These are phyloP conservation scores for Phania funesta DNA, from an alignment of 2,888 invertebrate species.

Conservation along the genomic window DNA sequence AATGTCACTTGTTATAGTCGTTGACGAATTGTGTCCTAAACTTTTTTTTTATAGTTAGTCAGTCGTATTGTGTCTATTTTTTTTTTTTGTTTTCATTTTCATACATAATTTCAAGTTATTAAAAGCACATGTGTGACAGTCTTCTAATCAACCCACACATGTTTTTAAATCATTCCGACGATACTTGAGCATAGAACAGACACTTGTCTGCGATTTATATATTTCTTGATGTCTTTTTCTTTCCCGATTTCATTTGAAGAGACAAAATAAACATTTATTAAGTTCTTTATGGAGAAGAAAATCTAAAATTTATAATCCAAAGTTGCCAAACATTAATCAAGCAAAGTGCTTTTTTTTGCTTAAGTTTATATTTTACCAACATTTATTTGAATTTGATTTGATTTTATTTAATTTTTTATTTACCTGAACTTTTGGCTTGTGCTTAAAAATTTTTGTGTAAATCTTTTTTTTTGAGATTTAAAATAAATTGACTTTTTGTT, in stretches of 20 bases:
- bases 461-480: conserved; percentile 33
- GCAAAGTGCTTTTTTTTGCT: conserved; percentile 55
- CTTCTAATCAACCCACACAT: conserved; percentile 2
- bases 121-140: conserved; percentile 23
- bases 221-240: background rate
- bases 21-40: conserved; percentile 72
- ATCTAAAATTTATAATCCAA: conserved; percentile 65
- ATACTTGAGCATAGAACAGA: conserved; percentile 31
- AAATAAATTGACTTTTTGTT: conserved; percentile 60
- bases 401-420: conserved; percentile 63
- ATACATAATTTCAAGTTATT: conserved; percentile 42
- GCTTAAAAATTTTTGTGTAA: conserved; percentile 43
- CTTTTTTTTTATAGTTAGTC: conserved; percentile 27
- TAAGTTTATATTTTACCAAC: conserved; percentile 47
- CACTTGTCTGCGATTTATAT: conserved; percentile 57
- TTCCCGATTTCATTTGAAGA: conserved; percentile 32
- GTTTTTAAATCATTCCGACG: conserved; percentile 21
- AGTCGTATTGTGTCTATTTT: conserved; percentile 12
- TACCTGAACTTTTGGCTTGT: conserved; percentile 19
- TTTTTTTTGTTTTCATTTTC: background rate
- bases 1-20: conserved; percentile 77
- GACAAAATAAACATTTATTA: conserved; percentile 31
- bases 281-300: conserved; percentile 16
- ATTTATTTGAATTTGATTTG: conserved; percentile 43
- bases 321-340: conserved; percentile 69